Evolutionary conservation across 2,888 invertebrate genomes (phyloP).

Genomic region (Melipona beecheii): DNA sequence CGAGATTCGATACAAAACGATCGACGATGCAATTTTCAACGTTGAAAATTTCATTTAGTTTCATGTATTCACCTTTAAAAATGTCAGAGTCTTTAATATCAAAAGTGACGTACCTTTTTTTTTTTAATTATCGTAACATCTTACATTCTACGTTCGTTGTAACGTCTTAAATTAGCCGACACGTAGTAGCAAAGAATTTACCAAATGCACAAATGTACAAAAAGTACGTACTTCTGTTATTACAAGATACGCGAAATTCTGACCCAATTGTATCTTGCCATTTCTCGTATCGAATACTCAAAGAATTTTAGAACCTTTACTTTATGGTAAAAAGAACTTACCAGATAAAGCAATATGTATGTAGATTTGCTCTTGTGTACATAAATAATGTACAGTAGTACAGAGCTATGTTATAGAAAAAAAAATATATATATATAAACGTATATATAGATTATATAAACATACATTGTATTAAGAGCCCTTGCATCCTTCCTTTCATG

Average conservation of each 20-base stretch:
- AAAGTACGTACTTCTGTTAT: slow-evolving; percentile 35
- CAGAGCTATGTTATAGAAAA: slow-evolving; percentile 63
- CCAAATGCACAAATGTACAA: neutral
- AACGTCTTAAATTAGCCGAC: neutral
- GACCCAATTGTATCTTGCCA: slow-evolving; percentile 23
- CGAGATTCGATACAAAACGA: slow-evolving; percentile 22
- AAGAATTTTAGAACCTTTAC: slow-evolving; percentile 42
- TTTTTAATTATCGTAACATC: slow-evolving; percentile 49
- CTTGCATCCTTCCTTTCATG: slow-evolving; percentile 93
- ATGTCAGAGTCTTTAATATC: slow-evolving; percentile 40
- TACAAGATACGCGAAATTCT: slow-evolving; percentile 16
- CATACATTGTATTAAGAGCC: slow-evolving; percentile 96
- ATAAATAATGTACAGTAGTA: slow-evolving; percentile 66
- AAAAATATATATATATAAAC: slow-evolving; percentile 28
- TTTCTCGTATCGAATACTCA: slow-evolving; percentile 31
- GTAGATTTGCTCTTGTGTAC: slow-evolving; percentile 74
- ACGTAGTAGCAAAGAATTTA: slow-evolving; percentile 10
- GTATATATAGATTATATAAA: slow-evolving; percentile 77
- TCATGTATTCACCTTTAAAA: slow-evolving; percentile 35
- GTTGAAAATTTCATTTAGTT: slow-evolving; percentile 28
- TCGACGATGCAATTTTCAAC: slow-evolving; percentile 20
- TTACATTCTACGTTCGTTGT: slow-evolving; percentile 52
- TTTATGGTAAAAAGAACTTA: slow-evolving; percentile 73
- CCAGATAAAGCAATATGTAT: slow-evolving; percentile 76
- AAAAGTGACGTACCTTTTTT: slow-evolving; percentile 62